Percentiles rank a stretch among this genome's conserved stretches.
phyloP scores from a whole-genome alignment of 2,888 invertebrate genomes.

The Ligdia adustata region DNA sequence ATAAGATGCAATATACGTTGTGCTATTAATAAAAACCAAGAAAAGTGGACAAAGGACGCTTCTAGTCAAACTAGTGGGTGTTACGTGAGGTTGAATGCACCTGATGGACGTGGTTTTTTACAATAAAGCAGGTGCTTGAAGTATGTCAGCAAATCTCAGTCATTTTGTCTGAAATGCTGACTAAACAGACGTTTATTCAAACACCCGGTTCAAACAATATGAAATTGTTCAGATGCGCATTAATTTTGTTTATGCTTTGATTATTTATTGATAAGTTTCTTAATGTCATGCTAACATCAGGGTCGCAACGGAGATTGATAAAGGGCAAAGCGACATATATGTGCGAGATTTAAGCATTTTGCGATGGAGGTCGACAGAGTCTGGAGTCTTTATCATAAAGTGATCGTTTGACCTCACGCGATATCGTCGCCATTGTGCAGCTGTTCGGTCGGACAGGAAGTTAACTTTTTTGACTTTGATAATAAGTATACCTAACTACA shows the following conservation, averaged over 20 bases:
- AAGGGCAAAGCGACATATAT: constrained; percentile 23
- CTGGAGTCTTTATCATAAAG: constrained; percentile 50
- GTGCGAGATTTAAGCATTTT: constrained; percentile 13
- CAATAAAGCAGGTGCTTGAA: constrained; percentile 13
- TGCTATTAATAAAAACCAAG: constrained; percentile 25
- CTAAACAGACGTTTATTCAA: no score
- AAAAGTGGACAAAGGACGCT: constrained; percentile 27
- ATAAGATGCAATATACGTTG: constrained; percentile 41
- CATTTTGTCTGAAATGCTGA: no score
- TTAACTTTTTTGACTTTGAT: no score
- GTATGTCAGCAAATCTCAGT: no score
- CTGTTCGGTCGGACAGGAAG: constrained; percentile 42
- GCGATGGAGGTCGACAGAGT: constrained; percentile 47
- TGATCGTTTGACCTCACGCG: constrained; percentile 55
- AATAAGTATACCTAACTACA: no score
- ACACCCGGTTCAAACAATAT: no score
- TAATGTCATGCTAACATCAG: constrained; percentile 3
- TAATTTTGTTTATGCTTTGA: no score
- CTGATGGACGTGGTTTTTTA: constrained; percentile 1
- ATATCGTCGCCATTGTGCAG: constrained; percentile 64
- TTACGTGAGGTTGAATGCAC: constrained; percentile 22
- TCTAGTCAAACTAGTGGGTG: constrained; percentile 33
- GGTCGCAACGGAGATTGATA: constrained; percentile 25
- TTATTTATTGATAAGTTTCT: neutral
- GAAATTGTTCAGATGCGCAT: no score